These are phyloP conservation scores for Brotula barbata DNA, from an alignment of 2,797 vertebrate genomes.

Conservation along the genomic window DNA sequence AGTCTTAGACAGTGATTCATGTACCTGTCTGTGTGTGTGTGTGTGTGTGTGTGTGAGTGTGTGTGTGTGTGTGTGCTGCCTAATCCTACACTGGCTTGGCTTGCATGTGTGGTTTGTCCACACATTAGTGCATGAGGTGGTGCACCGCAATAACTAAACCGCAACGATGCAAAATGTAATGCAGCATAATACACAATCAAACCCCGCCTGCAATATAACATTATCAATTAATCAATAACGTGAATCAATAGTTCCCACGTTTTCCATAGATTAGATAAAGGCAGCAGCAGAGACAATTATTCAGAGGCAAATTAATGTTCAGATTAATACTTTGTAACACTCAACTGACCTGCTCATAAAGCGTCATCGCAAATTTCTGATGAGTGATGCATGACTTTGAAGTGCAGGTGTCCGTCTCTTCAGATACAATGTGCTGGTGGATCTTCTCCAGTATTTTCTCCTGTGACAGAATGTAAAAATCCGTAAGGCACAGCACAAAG, in stretches of 20 bases:
- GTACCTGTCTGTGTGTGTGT: slow-evolving; percentile 25
- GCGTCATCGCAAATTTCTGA: slow-evolving; percentile 97
- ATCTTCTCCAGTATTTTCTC: slow-evolving; percentile 96
- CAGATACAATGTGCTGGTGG: slow-evolving; percentile 93
- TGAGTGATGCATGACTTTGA: slow-evolving; percentile 96
- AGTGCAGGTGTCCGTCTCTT: slow-evolving; percentile 92
- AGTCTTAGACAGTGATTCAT: slow-evolving; percentile 68
- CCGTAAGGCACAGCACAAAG: slow-evolving; percentile 12
- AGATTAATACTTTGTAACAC: not conserved
- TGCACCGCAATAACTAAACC: not conserved
- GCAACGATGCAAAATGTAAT: too few species aligned
- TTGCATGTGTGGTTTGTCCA: slow-evolving; percentile 18
- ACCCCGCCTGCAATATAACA: too few species aligned
- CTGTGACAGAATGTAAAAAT: slow-evolving; percentile 68
- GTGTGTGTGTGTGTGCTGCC: slow-evolving; percentile 11
- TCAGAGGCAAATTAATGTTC: not conserved
- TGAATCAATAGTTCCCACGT: not conserved
- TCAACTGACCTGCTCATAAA: slow-evolving; percentile 92
- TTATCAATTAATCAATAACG: not conserved
- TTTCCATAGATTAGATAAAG: not conserved
- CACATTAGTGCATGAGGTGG: slow-evolving; percentile 8
- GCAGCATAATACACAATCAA: too few species aligned
- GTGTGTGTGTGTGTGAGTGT: slow-evolving; percentile 3
- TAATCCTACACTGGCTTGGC: slow-evolving; percentile 28
- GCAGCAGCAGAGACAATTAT: not conserved